Evolutionary conservation across 2,888 invertebrate species (phyloP), one percentile per base, ranked within the genome.

Genomic region (Epicampocera succincta): DNA sequence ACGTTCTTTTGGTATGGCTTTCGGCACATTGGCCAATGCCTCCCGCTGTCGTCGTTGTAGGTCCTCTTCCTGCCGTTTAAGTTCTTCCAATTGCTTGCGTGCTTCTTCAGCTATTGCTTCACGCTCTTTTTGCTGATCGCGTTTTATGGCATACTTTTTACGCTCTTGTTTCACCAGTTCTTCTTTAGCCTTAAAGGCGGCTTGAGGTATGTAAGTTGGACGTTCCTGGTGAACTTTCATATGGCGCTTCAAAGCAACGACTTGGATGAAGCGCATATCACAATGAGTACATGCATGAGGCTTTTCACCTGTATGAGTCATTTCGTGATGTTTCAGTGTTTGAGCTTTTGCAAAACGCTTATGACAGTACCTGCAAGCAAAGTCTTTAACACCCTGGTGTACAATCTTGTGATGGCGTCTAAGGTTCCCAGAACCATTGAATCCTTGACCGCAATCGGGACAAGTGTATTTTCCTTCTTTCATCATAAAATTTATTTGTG

Each of bases 301-400:
- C 25, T 90, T 90, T 65, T 90, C 90, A 1, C 90, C 90, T 0
- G 90, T 90, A 65, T 90, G 90, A 0, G 89, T 90, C 90, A 90
- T 90, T 83, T 89, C 89, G 66, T 90, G 90, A 84, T 90, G 90
- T 15, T 90, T 90, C 19, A 90, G 84, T 0, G 90, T 90, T 80
- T 90, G 90, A 1, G 90, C 89, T 83, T 90, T 90, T 1, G 90
- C 90, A 83, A 90, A 90, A 0, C 89, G 87, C 61, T 89, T 88
- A 25, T 89, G 88, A 78, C 90, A 90, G 80, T 88, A 89, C 1
- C 89, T 86, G 56, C 90, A 90, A 13, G 87, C 88, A 46, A 88
- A 90, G 60, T 89, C 89, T 75, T 90, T 90, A 2, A 90, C 90
- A 68, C 90, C 90, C 56, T 90, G 89, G 71, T 90, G 90, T 11